Evolutionary conservation across 2,797 vertebrate species (phyloP).

Genomic region (Cirrhinus molitorella): DNA sequence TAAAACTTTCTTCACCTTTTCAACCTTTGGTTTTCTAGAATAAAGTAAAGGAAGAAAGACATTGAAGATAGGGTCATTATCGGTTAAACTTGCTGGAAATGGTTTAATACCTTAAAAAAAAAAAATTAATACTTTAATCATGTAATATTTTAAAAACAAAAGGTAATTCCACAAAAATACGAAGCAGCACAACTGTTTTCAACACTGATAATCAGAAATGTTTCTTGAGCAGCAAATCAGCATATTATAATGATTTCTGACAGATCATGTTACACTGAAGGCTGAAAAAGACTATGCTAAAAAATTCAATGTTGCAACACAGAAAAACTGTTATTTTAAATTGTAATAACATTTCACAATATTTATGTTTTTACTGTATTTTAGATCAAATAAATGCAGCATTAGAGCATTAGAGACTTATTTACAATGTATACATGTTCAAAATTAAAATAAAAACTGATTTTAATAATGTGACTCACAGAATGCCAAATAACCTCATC

Average conservation of each 20-base stretch:
- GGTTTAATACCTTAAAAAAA: background rate
- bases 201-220: too few relatives aligned
- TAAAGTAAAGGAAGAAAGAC: background rate
- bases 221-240: too few relatives aligned
- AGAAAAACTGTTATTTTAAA: background rate
- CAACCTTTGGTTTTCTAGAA: constrained; percentile 85
- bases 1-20: constrained; percentile 74
- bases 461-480: constrained; percentile 75
- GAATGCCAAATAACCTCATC: constrained; percentile 85
- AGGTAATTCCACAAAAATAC: too few relatives aligned
- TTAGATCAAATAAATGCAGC: background rate
- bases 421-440: background rate
- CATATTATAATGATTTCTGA: background rate
- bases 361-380: background rate
- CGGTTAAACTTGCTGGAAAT: background rate
- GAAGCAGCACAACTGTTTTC: too few relatives aligned
- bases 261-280: background rate
- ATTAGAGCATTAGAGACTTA: background rate
- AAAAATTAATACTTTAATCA: too few relatives aligned
- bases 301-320: background rate
- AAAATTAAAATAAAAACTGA: background rate
- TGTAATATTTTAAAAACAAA: too few relatives aligned
- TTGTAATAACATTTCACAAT: background rate
- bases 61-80: background rate
- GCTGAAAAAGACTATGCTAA: too few relatives aligned